Evolutionary conservation across 37 sponge, comb jelly and placozoan genomes (phyloP).

Genomic region (Diacarnus erythraeanus): DNA sequence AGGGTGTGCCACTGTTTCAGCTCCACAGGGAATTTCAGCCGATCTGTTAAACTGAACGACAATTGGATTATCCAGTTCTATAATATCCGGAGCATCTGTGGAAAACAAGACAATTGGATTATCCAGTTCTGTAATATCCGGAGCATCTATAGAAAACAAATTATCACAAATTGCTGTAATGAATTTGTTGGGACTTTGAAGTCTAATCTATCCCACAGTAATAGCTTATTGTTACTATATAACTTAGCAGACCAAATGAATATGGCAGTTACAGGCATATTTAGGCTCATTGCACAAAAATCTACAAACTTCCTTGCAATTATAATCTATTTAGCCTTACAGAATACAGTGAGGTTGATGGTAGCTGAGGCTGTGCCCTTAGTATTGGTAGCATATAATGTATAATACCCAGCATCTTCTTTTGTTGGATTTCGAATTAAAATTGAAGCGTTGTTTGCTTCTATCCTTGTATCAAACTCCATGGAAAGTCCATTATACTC

Average conservation of each 20-base stretch:
- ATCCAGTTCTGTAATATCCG: neutral
- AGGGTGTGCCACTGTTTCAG: neutral
- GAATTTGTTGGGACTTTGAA: neutral
- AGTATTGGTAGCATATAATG: neutral
- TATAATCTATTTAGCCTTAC: neutral
- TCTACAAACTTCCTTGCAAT: neutral
- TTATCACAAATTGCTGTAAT: neutral
- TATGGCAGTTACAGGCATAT: too few species aligned
- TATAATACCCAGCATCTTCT: neutral
- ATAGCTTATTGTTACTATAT: too few species aligned
- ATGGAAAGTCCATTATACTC: neutral
- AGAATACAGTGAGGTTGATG: constrained; percentile 12
- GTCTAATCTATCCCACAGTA: too few species aligned
- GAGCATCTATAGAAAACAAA: constrained; percentile 5
- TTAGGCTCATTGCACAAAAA: too few species aligned
- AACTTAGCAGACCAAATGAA: too few species aligned
- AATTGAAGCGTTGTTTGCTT: neutral
- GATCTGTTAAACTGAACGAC: neutral
- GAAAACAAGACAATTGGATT: neutral
- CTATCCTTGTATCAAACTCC: neutral
- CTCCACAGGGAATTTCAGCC: neutral
- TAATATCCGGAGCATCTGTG: constrained; percentile 16
- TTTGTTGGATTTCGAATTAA: neutral
- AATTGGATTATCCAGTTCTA: neutral
- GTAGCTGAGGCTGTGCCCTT: neutral